Evolutionary conservation across 2,113 vertebrate species (phyloP).

Genomic region (Mohoua ochrocephala): DNA sequence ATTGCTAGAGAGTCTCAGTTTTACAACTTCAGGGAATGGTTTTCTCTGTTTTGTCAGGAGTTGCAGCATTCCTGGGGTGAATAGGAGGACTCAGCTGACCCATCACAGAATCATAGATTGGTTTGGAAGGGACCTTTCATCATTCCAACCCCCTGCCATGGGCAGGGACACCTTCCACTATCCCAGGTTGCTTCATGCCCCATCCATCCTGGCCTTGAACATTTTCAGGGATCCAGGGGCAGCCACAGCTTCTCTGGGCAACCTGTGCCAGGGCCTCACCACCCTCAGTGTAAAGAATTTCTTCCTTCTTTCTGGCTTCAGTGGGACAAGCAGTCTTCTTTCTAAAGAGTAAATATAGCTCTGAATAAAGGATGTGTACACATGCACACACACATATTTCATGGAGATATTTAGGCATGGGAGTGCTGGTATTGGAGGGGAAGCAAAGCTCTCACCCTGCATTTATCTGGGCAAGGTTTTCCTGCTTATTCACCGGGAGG

Average conservation of each 20-base stretch:
- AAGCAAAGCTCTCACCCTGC: neutral
- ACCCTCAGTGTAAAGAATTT: neutral
- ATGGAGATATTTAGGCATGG: neutral
- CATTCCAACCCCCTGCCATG: accelerated
- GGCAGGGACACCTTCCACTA: neutral
- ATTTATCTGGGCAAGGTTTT: neutral
- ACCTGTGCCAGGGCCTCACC: accelerated
- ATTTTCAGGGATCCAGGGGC: neutral
- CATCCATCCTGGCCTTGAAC: neutral
- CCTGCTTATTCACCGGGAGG: neutral
- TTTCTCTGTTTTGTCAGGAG: neutral
- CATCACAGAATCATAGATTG: neutral
- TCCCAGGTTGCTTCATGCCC: neutral
- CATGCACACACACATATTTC: neutral
- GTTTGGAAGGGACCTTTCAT: neutral
- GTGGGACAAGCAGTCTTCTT: neutral
- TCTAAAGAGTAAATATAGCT: neutral
- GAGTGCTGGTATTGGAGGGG: neutral
- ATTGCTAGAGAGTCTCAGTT: neutral
- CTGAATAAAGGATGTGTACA: neutral
- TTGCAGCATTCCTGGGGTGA: neutral
- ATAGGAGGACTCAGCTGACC: neutral
- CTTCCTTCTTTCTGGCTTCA: neutral
- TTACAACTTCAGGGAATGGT: neutral
- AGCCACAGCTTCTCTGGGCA: neutral